Percentiles rank a stretch among this genome's conserved stretches.
These are phyloP conservation scores for Oncorhynchus gorbuscha DNA, from an alignment of 2,113 vertebrate species.

Conservation along the genomic window DNA sequence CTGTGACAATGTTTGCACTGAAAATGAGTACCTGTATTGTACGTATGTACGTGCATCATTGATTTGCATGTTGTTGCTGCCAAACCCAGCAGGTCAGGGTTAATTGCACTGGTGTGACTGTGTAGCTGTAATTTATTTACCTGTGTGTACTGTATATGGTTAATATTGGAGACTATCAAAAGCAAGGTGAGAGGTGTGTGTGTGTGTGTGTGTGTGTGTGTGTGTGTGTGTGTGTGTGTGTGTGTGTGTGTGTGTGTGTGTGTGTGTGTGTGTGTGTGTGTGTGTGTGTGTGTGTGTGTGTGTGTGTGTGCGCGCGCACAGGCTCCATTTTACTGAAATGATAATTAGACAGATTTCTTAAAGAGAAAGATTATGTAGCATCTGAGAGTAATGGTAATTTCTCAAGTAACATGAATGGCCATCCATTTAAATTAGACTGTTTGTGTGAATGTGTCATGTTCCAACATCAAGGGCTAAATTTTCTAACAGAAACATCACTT, in stretches of 20 bases:
- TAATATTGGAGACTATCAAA: constrained; percentile 48
- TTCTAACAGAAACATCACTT: constrained; percentile 57
- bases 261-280: too few relatives aligned
- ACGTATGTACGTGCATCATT: constrained; percentile 58
- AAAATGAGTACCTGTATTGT: constrained; percentile 29
- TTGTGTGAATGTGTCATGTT: constrained; percentile 43
- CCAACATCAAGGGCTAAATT: constrained; percentile 76
- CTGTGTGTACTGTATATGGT: constrained; percentile 47
- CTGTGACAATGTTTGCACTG: constrained; percentile 48
- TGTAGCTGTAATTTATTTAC: constrained; percentile 51
- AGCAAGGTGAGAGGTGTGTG: constrained; percentile 33
- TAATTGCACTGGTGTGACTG: constrained; percentile 72
- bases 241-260: too few relatives aligned
- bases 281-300: too few relatives aligned
- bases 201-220: too few relatives aligned
- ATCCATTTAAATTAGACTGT: constrained; percentile 18
- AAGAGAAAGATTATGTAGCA: constrained; percentile 65
- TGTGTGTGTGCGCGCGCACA: too few relatives aligned
- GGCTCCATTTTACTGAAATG: too few relatives aligned
- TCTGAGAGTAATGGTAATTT: constrained; percentile 38
- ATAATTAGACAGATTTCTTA: background rate
- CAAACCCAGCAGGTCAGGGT: constrained; percentile 69
- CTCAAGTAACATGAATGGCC: constrained; percentile 58
- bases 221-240: too few relatives aligned
- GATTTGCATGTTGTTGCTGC: constrained; percentile 72